A percentile compares a stretch with the other conserved stretches of the same genome.
phyloP scores from a whole-genome alignment of 2,888 invertebrate genomes.

The Icerya purchasi region DNA sequence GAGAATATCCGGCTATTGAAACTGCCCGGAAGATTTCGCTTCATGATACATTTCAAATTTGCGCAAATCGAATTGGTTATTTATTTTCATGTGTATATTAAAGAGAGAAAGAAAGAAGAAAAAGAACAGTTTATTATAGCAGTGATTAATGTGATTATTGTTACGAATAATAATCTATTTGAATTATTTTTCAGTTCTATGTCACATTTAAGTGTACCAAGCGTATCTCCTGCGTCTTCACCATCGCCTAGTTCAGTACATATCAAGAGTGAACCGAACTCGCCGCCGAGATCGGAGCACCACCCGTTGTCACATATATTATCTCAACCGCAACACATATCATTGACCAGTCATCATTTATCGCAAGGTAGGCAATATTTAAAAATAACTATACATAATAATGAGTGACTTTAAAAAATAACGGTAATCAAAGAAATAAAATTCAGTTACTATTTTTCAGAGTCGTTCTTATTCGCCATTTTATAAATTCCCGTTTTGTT shows the following conservation, averaged over 20 bases:
- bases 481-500: no score
- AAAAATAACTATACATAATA: background rate
- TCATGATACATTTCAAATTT: no score
- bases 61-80: no score
- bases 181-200: conserved; percentile 18
- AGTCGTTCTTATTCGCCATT: background rate
- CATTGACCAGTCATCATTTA: conserved; percentile 14
- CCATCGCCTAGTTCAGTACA: conserved; percentile 66
- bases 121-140: no score
- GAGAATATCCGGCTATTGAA: no score
- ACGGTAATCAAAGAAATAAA: background rate
- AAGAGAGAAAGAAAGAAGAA: no score
- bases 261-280: conserved; percentile 88
- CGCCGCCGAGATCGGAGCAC: conserved; percentile 45
- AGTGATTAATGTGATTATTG: no score
- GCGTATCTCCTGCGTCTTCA: conserved; percentile 26
- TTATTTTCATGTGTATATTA: no score
- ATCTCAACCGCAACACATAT: conserved; percentile 13
- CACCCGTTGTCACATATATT: conserved; percentile 15
- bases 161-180: no score
- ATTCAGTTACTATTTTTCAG: background rate
- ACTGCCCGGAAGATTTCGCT: no score
- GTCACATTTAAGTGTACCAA: conserved; percentile 22
- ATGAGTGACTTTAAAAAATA: background rate
- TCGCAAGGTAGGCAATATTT: conserved; percentile 9